These are phyloP conservation scores for Spea multiplicata DNA, from an alignment of 2,113 vertebrate genomes.

Conservation along the genomic window DNA sequence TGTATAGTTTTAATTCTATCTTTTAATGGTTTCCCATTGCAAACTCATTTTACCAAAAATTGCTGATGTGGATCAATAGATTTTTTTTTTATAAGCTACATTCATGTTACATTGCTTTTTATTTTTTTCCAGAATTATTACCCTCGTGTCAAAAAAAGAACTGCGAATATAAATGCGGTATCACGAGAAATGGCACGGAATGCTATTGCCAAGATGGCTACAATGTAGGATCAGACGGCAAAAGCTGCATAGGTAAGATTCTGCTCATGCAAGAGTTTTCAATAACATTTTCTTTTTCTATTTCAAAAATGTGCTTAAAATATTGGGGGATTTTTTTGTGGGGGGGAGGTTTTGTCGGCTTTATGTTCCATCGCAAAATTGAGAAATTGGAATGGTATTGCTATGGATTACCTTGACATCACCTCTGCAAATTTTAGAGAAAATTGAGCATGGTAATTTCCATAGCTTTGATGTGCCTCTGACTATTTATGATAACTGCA, in stretches of 20 bases:
- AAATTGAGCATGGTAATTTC: constrained; percentile 27
- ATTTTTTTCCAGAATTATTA: constrained; percentile 75
- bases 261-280: neutral
- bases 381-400: neutral
- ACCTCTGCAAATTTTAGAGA: neutral
- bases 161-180: constrained; percentile 86
- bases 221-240: constrained; percentile 77
- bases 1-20: no score
- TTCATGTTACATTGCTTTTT: neutral
- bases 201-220: constrained; percentile 91
- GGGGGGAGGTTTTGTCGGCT: neutral
- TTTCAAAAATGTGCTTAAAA: neutral
- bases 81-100: neutral
- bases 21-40: no score
- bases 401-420: constrained; percentile 17
- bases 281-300: neutral
- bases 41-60: no score
- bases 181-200: constrained; percentile 80
- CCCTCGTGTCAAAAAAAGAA: constrained; percentile 83
- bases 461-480: constrained; percentile 10
- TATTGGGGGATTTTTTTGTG: neutral
- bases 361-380: neutral
- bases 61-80: no score
- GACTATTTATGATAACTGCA: constrained; percentile 45
- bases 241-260: constrained; percentile 82